Conservation (phyloP, 2,888 invertebrate genomes). For the Perdita meconis region DNA sequence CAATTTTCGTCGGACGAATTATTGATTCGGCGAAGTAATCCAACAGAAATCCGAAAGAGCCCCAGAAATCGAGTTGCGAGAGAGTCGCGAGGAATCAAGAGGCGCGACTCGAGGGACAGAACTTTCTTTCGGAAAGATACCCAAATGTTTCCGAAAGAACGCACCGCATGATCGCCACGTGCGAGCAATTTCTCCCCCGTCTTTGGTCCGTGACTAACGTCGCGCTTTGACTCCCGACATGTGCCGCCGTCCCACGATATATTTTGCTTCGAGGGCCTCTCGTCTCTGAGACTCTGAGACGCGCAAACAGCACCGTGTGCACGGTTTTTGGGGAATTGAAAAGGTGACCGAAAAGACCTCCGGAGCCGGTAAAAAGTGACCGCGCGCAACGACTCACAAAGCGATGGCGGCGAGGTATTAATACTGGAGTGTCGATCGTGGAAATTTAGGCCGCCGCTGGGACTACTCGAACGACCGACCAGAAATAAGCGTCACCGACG, state of each 20-base stretch:
- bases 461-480: neutral
- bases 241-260: conserved; percentile 43
- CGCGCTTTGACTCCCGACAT: conserved; percentile 42
- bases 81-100: conserved; percentile 29
- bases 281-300: conserved; percentile 37
- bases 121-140: conserved; percentile 15
- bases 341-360: neutral
- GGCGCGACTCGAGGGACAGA: too few species aligned
- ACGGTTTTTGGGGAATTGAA: conserved; percentile 14
- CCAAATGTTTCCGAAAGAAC: conserved; percentile 42
- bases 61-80: too few species aligned
- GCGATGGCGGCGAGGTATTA: conserved; percentile 1
- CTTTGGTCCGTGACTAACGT: conserved; percentile 38
- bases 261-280: conserved; percentile 25
- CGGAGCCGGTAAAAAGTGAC: conserved; percentile 12
- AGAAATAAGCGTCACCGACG: conserved; percentile 22
- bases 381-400: neutral
- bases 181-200: conserved; percentile 48
- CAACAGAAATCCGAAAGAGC: too few species aligned
- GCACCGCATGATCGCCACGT: conserved; percentile 48
- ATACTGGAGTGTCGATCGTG: conserved; percentile 6
- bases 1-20: too few species aligned
- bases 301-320: conserved; percentile 27
- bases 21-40: too few species aligned
- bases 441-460: neutral